phyloP scores from a whole-genome alignment of 2,888 invertebrate genomes.

The Desoria tigrina region DNA sequence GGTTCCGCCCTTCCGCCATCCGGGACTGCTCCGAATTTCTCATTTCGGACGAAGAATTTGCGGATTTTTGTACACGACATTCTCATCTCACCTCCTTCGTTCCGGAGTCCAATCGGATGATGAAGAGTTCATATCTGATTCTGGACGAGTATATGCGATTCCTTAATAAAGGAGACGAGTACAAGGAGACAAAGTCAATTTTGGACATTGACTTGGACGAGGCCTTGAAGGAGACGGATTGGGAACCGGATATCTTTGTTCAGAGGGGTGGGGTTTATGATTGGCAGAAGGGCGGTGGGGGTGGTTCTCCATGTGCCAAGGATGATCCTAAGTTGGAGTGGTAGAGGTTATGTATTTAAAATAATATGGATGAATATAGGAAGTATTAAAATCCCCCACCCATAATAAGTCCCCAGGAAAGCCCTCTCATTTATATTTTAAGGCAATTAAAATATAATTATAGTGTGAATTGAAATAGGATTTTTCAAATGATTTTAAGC shows the following conservation, averaged over 20 bases:
- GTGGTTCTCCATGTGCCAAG: not conserved
- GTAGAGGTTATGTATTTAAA: too few species aligned
- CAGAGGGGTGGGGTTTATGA: conserved; percentile 61
- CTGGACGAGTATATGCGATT: conserved; percentile 63
- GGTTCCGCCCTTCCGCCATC: conserved; percentile 58
- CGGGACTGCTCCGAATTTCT: conserved; percentile 60
- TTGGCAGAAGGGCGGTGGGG: conserved; percentile 58
- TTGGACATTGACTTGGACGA: conserved; percentile 58
- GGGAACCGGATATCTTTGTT: conserved; percentile 61
- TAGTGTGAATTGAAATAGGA: too few species aligned
- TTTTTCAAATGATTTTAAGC: too few species aligned
- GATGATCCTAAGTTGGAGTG: too few species aligned
- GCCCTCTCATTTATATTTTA: too few species aligned
- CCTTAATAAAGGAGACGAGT: conserved; percentile 58
- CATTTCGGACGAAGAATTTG: conserved; percentile 58
- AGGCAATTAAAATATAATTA: too few species aligned
- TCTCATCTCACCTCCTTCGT: conserved; percentile 57
- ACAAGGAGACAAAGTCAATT: conserved; percentile 60
- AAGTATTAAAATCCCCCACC: too few species aligned
- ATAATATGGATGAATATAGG: too few species aligned
- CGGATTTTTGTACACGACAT: conserved; percentile 59
- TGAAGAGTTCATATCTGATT: conserved; percentile 60
- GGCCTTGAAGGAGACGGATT: conserved; percentile 60
- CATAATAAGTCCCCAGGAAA: too few species aligned
- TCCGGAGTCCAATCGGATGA: conserved; percentile 61